Conservation (phyloP, 2,113 vertebrate genomes). For the Sterna hirundo region DNA sequence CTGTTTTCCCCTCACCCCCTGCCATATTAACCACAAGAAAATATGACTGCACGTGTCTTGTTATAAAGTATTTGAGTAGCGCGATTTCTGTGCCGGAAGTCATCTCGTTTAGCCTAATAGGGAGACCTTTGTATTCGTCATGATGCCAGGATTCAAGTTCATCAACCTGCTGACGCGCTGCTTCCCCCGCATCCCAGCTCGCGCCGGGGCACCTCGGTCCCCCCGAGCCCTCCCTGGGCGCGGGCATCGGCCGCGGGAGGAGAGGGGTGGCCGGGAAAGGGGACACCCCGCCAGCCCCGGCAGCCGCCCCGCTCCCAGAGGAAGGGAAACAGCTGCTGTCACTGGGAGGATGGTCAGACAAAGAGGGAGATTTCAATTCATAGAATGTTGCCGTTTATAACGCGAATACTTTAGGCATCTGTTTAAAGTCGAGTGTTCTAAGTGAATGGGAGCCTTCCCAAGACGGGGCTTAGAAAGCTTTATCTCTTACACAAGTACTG, state of each 20-base stretch:
- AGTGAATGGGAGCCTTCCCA: slow-evolving; percentile 58
- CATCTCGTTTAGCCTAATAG: background rate
- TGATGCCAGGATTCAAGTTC: background rate
- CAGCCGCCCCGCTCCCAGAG: background rate
- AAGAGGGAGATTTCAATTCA: slow-evolving; percentile 61
- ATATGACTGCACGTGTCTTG: background rate
- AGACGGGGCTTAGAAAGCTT: slow-evolving; percentile 12
- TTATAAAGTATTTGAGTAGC: background rate
- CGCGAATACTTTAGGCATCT: slow-evolving; percentile 65
- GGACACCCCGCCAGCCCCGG: background rate
- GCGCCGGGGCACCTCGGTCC: accelerated
- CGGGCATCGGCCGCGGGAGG: background rate
- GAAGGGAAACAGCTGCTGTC: slow-evolving; percentile 24
- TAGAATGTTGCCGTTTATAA: slow-evolving; percentile 59
- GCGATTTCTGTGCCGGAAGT: background rate
- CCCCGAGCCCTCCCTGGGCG: background rate
- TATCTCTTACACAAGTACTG: background rate
- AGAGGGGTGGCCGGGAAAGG: background rate
- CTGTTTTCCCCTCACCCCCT: slow-evolving; percentile 32
- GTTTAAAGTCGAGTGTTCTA: slow-evolving; percentile 40
- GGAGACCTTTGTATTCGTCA: background rate
- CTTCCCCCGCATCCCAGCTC: background rate
- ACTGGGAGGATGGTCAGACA: slow-evolving; percentile 38
- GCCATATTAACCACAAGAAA: background rate
- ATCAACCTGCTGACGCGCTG: background rate